Evolutionary conservation across 2,888 invertebrate genomes (phyloP).

Genomic region (Parnassius apollo): DNA sequence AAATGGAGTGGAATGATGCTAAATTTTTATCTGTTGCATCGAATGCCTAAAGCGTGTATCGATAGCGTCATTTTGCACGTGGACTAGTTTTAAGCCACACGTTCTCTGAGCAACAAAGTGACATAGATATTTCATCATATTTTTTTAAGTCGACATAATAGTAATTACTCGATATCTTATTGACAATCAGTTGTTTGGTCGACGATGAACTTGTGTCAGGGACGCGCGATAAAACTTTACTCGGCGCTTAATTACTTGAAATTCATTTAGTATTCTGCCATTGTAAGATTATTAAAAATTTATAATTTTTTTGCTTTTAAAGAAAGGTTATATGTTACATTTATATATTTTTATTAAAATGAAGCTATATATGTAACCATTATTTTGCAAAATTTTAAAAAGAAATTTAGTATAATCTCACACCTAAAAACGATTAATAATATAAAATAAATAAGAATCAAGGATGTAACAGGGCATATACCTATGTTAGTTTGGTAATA

Average conservation of each 20-base stretch:
- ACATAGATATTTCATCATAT: slow-evolving; percentile 41
- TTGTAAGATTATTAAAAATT: background rate
- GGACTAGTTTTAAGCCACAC: background rate
- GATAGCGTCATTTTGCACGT: background rate
- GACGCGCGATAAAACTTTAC: slow-evolving; percentile 60
- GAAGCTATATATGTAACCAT: too few relatives aligned
- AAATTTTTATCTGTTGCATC: background rate
- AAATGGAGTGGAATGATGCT: too few relatives aligned
- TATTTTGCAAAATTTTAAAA: too few relatives aligned
- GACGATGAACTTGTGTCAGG: slow-evolving; percentile 72
- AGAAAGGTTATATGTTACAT: too few relatives aligned
- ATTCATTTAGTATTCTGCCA: slow-evolving; percentile 43
- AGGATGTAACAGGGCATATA: too few relatives aligned
- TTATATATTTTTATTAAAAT: too few relatives aligned
- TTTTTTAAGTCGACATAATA: slow-evolving; percentile 39
- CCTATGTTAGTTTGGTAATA: background rate
- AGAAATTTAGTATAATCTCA: too few relatives aligned
- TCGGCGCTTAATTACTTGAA: slow-evolving; percentile 50
- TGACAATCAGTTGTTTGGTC: slow-evolving; percentile 67
- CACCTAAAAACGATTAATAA: too few relatives aligned
- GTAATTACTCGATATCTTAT: slow-evolving; percentile 59
- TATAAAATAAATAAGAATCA: too few relatives aligned
- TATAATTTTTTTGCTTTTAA: too few relatives aligned
- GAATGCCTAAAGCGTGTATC: background rate
- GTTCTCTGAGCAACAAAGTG: slow-evolving; percentile 25